Conservation (phyloP, 2,797 vertebrate genomes). For the Siniperca scherzeri region DNA sequence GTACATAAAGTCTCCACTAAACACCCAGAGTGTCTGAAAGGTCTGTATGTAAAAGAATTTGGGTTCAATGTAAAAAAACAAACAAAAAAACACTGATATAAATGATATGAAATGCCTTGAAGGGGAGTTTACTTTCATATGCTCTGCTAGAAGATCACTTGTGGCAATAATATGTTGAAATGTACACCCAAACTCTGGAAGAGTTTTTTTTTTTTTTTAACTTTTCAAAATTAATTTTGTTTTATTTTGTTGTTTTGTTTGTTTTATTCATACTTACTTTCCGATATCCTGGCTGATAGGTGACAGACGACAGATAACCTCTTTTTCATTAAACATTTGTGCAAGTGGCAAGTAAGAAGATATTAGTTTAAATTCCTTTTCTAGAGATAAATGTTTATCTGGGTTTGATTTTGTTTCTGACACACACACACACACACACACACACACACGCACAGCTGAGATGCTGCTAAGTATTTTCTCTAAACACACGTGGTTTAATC, state of each 20-base stretch:
- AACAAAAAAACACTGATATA: too few relatives aligned
- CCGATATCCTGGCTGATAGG: neutral
- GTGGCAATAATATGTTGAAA: neutral
- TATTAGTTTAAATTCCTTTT: neutral
- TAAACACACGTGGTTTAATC: conserved; percentile 66
- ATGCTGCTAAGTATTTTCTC: conserved; percentile 51
- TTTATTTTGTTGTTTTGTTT: too few relatives aligned
- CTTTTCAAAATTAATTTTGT: neutral
- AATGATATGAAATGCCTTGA: neutral
- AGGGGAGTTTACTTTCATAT: neutral
- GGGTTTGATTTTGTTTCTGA: conserved; percentile 1
- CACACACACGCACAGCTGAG: conserved; percentile 15
- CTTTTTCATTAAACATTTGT: neutral
- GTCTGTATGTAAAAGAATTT: neutral
- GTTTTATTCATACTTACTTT: neutral
- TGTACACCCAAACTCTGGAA: too few relatives aligned
- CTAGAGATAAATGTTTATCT: conserved; percentile 4
- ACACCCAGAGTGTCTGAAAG: neutral
- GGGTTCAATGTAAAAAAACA: too few relatives aligned
- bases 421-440: conserved; percentile 23
- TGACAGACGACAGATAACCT: too few relatives aligned
- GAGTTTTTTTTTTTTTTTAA: too few relatives aligned
- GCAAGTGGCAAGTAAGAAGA: neutral
- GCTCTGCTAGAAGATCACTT: neutral
- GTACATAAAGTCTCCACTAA: neutral